Evolutionary conservation across 2,797 vertebrate genomes (phyloP).

Genomic region (Enoplosus armatus): DNA sequence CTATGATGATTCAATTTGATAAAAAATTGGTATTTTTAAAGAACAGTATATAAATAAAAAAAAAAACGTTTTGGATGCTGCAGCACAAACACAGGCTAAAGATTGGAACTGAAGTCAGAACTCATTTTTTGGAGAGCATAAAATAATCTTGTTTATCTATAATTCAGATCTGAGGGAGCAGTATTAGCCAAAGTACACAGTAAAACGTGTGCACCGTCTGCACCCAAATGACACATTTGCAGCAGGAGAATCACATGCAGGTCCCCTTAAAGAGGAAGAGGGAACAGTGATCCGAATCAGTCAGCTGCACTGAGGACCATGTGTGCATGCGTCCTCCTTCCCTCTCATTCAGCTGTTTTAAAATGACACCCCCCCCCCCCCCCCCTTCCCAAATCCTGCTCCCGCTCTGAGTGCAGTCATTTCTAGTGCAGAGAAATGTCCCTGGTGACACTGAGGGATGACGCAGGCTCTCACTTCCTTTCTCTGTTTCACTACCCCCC

Average conservation of each 20-base stretch:
- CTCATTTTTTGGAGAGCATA: background rate
- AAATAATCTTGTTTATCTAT: conserved; percentile 7
- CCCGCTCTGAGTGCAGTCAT: conserved; percentile 82
- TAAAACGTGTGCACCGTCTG: conserved; percentile 8
- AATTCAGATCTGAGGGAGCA: conserved; percentile 29
- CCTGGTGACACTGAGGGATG: conserved; percentile 84
- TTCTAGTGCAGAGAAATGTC: conserved; percentile 86
- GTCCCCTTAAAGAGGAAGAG: conserved; percentile 51
- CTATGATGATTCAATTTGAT: conserved; percentile 44
- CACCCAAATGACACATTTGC: conserved; percentile 42
- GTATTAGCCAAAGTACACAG: background rate
- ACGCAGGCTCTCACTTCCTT: conserved; percentile 78
- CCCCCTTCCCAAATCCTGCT: conserved; percentile 70
- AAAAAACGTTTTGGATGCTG: conserved; percentile 24
- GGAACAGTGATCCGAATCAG: conserved; percentile 70
- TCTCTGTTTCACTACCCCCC: conserved; percentile 61
- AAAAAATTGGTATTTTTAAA: conserved; percentile 34
- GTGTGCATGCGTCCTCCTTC: conserved; percentile 73
- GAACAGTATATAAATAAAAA: conserved; percentile 41
- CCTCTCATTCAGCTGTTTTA: conserved; percentile 81
- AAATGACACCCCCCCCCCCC: conserved; percentile 63
- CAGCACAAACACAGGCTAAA: conserved; percentile 2
- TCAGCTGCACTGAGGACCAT: conserved; percentile 75
- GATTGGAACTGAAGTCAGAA: background rate
- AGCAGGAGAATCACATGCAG: conserved; percentile 54